Percentiles rank a stretch among this genome's conserved stretches.
Conservation (phyloP, 2,797 vertebrate genomes). For the Balearica regulorum region DNA sequence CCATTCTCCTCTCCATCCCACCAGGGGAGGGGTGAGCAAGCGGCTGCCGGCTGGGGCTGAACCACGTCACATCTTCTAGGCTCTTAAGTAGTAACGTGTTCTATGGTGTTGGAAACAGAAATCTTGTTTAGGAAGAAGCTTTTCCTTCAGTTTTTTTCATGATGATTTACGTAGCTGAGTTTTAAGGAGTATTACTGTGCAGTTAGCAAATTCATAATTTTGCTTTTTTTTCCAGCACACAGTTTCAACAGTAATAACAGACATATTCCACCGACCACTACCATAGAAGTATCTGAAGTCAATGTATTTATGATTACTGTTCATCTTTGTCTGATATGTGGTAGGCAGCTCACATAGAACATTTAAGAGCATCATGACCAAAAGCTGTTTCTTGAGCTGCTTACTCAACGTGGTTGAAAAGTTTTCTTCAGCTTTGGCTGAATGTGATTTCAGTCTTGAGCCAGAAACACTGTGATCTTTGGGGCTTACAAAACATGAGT, state of each 20-base stretch:
- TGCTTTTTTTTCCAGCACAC: neutral
- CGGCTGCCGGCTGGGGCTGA: too few relatives aligned
- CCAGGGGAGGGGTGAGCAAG: too few relatives aligned
- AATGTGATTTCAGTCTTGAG: conserved; percentile 17
- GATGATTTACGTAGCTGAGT: neutral
- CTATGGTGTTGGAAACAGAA: neutral
- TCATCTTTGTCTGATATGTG: neutral
- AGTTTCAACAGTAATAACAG: neutral
- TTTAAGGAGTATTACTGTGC: neutral
- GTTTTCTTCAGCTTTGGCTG: conserved; percentile 17
- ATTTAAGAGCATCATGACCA: neutral
- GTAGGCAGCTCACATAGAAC: neutral
- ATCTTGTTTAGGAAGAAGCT: neutral
- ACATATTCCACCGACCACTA: neutral
- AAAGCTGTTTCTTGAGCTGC: neutral
- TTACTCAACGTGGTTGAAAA: neutral
- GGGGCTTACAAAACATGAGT: conserved; percentile 41
- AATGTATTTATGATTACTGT: neutral
- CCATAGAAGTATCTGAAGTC: neutral
- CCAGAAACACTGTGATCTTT: conserved; percentile 57
- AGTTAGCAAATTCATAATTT: neutral
- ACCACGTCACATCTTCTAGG: neutral
- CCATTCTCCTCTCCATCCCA: too few relatives aligned
- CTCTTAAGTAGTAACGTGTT: neutral
- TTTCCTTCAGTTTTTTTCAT: neutral